These are phyloP conservation scores for Chelmon rostratus DNA, from an alignment of 2,797 vertebrate genomes.

Conservation along the genomic window DNA sequence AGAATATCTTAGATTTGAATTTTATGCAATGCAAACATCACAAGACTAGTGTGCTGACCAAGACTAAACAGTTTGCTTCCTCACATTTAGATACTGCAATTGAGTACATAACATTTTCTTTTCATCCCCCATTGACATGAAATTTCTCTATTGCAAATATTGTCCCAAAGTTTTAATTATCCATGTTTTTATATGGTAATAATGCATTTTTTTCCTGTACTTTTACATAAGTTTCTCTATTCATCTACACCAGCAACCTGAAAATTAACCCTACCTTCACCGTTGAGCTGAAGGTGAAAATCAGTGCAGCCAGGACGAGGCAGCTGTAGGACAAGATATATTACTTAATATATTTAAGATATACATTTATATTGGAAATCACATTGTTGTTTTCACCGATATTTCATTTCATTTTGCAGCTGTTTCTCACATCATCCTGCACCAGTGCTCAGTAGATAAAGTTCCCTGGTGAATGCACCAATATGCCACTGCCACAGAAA, in stretches of 20 bases:
- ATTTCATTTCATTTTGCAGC: conserved; percentile 26
- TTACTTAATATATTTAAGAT: too few species aligned
- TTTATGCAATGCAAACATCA: conserved; percentile 13
- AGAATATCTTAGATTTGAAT: conserved; percentile 22
- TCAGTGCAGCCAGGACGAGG: not conserved
- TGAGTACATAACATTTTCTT: not conserved
- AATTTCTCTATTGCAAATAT: conserved; percentile 11
- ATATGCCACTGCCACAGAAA: conserved; percentile 24
- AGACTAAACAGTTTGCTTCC: not conserved
- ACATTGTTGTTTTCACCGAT: conserved; percentile 16
- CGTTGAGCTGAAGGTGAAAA: not conserved
- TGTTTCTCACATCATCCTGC: conserved; percentile 19
- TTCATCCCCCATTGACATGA: not conserved
- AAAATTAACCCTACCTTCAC: not conserved
- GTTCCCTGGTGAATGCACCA: conserved; percentile 10
- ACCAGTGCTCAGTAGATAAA: not conserved
- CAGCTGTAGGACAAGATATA: not conserved
- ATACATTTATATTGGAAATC: not conserved
- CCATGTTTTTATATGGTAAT: not conserved
- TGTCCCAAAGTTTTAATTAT: not conserved
- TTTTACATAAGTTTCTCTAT: not conserved
- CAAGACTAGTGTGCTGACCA: not conserved
- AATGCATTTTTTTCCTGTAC: not conserved
- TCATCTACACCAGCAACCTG: not conserved
- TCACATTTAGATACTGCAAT: not conserved